These are phyloP conservation scores for Seison nebaliae DNA, from an alignment of 1,140 invertebrate species.

Conservation along the genomic window DNA sequence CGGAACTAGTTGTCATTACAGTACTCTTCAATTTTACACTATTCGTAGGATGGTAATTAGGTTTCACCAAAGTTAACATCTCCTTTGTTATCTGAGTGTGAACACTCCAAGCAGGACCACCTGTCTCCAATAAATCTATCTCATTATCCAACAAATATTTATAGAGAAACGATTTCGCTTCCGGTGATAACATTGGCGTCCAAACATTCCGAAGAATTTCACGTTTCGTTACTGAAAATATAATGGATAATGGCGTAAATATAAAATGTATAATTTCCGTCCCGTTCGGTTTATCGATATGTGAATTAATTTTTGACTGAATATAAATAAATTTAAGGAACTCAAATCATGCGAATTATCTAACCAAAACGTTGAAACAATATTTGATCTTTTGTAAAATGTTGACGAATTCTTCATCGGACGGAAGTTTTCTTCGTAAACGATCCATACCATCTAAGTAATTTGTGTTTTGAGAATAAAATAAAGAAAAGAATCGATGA, in stretches of 20 bases:
- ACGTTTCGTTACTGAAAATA: background rate
- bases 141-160: constrained; percentile 6
- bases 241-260: constrained; percentile 5
- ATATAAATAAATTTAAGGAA: no score
- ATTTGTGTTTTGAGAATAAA: no score
- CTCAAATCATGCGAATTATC: no score
- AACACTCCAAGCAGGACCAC: background rate
- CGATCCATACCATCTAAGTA: background rate
- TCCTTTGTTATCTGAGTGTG: background rate
- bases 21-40: no score
- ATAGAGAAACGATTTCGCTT: constrained; percentile 1
- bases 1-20: no score
- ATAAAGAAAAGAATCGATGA: no score
- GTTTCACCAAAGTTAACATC: no score
- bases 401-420: background rate
- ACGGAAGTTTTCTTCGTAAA: constrained; percentile 1
- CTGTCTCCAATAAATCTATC: constrained; percentile 2
- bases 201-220: constrained; percentile 1
- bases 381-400: constrained; percentile 9
- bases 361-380: constrained; percentile 4
- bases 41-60: no score
- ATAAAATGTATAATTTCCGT: constrained; percentile 6
- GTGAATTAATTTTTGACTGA: no score
- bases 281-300: constrained; percentile 4
- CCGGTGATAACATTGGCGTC: constrained; percentile 3